Evolutionary conservation across 2,888 invertebrate species (phyloP).

Genomic region (Belgica antarctica): DNA sequence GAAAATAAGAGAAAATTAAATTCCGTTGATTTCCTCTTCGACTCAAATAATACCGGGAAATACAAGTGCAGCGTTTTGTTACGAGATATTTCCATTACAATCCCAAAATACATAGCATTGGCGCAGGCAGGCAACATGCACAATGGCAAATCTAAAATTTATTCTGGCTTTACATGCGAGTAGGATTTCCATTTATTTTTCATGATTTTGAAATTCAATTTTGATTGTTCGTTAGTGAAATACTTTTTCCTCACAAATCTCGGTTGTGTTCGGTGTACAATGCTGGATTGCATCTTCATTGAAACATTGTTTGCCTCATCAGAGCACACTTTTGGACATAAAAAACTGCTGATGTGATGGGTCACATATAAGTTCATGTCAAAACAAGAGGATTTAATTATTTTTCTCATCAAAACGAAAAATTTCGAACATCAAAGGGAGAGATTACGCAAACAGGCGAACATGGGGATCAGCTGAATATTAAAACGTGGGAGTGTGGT

Average conservation of each 20-base stretch:
- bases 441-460: no score
- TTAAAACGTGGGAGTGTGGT: no score
- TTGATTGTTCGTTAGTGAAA: constrained; percentile 13
- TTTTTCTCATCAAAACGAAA: no score
- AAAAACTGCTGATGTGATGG: constrained; percentile 2
- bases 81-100: constrained; percentile 15
- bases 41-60: not conserved
- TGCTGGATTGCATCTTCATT: not conserved
- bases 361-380: not conserved
- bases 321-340: not conserved
- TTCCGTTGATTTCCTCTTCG: constrained; percentile 19
- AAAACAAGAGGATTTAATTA: constrained; percentile 6
- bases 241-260: not conserved
- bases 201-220: constrained; percentile 26
- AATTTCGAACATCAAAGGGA: no score
- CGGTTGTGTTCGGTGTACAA: no score
- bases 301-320: not conserved
- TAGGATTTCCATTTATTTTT: constrained; percentile 26
- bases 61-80: constrained; percentile 21
- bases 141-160: constrained; percentile 17
- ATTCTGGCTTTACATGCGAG: constrained; percentile 17
- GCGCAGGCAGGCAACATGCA: not conserved
- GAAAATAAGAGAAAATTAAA: no score
- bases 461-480: no score
- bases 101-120: not conserved